Evolutionary conservation across 2,888 invertebrate species (phyloP), one percentile per base, ranked within the genome.

Genomic region (Eupithecia subfuscata): DNA sequence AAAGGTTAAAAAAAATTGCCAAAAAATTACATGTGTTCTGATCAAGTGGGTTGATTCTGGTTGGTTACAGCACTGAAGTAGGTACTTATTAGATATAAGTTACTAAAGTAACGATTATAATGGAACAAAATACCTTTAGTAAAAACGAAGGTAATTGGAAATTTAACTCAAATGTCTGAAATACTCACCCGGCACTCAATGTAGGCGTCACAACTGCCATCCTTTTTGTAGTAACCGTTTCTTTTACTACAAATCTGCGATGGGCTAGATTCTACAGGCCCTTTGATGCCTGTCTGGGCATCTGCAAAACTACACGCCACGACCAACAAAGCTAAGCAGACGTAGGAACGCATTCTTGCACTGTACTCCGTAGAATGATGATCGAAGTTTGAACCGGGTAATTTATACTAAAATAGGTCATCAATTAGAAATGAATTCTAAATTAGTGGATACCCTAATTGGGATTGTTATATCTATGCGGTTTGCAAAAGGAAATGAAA

Each of bases 121-220:
- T 45, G 7, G 18, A 18, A 18, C 48, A n/a, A 52, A 52, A n/a
- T 2, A 52, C 3, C n/a, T 52, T 9, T 6, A 48, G 6, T 52
- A 6, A n/a, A 52, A n/a, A 52, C n/a, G n/a, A n/a, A n/a, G n/a
- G 8, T 0, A n/a, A 9, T n/a, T 52, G n/a, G n/a, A 3, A 3
- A n/a, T n/a, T 18, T 8, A 14, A 18, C 34, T 25, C 12, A 64
- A 34, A 30, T 18, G 0, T 18, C 18, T 34, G 18, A 18, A 9
- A 34, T 40, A 52, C 90, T 94, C 84, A 92, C 95, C 73, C 88
- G 88, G 85, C 97, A 97, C 84, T 97, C 96, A 67, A 96, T 89
- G 85, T 97, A 97, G 22, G 96, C 95, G 85, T 97, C 97, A 84
- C 97, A 97, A 83, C 96, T 96, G 9, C 93, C 94, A 0, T 96